Evolutionary conservation across 2,888 invertebrate genomes (phyloP).

Genomic region (Spialia ferax): DNA sequence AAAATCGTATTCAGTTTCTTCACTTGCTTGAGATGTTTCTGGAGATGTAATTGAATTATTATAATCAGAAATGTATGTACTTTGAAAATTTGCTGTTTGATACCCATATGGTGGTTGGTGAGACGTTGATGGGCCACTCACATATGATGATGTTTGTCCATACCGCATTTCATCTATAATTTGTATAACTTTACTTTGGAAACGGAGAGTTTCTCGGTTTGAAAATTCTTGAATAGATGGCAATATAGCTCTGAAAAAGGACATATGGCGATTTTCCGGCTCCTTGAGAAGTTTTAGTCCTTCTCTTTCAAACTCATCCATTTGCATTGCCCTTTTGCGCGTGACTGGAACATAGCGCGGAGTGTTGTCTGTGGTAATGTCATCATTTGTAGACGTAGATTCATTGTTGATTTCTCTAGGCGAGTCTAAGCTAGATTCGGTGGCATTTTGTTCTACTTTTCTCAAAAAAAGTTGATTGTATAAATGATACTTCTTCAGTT

Average conservation of each 20-base stretch:
- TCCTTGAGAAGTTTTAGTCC: conserved; percentile 46
- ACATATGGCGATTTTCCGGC: conserved; percentile 48
- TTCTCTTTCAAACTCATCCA: conserved; percentile 48
- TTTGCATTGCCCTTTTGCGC: conserved; percentile 47
- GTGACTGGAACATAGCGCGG: conserved; percentile 45
- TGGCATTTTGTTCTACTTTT: conserved; percentile 46
- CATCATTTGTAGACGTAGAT: conserved; percentile 42
- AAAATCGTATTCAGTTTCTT: conserved; percentile 12
- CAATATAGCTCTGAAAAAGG: conserved; percentile 44
- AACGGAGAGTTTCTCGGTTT: conserved; percentile 14
- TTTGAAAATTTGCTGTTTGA: conserved; percentile 48
- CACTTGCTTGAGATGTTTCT: conserved; percentile 9
- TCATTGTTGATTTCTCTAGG: conserved; percentile 40
- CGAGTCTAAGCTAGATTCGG: conserved; percentile 46
- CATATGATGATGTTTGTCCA: conserved; percentile 44
- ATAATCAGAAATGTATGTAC: conserved; percentile 40
- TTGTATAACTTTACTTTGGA: conserved; percentile 47
- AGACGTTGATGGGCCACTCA: conserved; percentile 8
- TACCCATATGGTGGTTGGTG: conserved; percentile 42
- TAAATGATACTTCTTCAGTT: conserved; percentile 40
- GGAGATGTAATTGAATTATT: conserved; percentile 14
- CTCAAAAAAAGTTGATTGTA: conserved; percentile 47
- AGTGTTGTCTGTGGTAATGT: conserved; percentile 40
- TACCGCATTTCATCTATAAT: conserved; percentile 50
- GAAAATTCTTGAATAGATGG: conserved; percentile 14